These are phyloP conservation scores for Stratiomys singularior DNA, from an alignment of 2,888 invertebrate genomes.

Conservation along the genomic window DNA sequence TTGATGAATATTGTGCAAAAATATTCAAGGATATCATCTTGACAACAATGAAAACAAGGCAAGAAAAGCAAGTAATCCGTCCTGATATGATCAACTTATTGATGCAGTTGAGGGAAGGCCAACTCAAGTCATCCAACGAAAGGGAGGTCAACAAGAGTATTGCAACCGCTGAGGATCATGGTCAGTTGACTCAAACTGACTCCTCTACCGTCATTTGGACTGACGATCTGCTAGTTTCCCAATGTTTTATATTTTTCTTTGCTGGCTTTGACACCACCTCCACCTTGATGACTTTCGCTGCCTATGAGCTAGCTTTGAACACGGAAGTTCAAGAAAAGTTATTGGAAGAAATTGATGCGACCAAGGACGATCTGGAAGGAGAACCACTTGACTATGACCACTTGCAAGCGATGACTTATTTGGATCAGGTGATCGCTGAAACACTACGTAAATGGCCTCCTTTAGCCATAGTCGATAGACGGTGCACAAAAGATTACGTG, in stretches of 20 bases:
- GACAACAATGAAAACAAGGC: not conserved
- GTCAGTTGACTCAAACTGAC: no score
- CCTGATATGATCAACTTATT: no score
- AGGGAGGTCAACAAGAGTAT: constrained; percentile 9
- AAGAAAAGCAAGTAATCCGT: not conserved
- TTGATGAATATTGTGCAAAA: not conserved
- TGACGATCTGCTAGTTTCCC: constrained; percentile 41
- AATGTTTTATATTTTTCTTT: constrained; percentile 64
- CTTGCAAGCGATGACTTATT: constrained; percentile 69
- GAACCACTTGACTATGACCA: constrained; percentile 67
- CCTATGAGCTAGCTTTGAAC: constrained; percentile 68
- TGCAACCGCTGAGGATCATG: not conserved
- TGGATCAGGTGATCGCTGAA: constrained; percentile 73
- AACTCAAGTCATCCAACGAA: not conserved
- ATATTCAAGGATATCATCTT: constrained; percentile 2
- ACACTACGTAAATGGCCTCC: constrained; percentile 67
- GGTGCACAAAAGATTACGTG: constrained; percentile 67
- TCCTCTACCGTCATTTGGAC: no score
- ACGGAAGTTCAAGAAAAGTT: constrained; percentile 68
- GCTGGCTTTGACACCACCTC: constrained; percentile 67
- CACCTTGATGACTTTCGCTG: constrained; percentile 65
- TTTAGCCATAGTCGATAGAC: constrained; percentile 64
- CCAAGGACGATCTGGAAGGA: constrained; percentile 59
- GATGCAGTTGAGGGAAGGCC: constrained; percentile 20
- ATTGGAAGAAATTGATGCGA: constrained; percentile 66